Evolutionary conservation across 2,797 vertebrate genomes (phyloP).

Genomic region (Odontamblyopus lacepedii): DNA sequence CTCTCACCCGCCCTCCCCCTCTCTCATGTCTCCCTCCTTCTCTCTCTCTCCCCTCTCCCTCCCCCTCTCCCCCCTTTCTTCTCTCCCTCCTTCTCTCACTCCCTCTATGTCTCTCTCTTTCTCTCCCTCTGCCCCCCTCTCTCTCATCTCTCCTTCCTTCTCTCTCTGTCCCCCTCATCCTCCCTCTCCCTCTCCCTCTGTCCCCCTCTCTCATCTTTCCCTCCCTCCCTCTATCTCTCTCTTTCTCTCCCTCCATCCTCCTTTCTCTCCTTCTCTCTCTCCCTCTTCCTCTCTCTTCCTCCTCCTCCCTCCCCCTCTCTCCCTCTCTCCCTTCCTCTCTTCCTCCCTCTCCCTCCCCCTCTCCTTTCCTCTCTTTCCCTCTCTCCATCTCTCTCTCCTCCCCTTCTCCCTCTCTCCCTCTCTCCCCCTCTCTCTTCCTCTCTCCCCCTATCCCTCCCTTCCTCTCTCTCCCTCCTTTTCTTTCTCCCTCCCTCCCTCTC

Average conservation of each 20-base stretch:
- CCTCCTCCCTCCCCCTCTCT: constrained; percentile 43
- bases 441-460: too few species aligned
- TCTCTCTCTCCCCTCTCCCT: constrained; percentile 45
- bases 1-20: constrained; percentile 46
- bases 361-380: too few species aligned
- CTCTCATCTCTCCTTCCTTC: constrained; percentile 47
- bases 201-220: constrained; percentile 43
- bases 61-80: constrained; percentile 40
- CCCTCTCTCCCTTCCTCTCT: constrained; percentile 44
- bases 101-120: constrained; percentile 43
- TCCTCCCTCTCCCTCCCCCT: too few species aligned
- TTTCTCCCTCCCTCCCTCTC: constrained; percentile 24
- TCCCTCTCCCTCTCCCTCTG: constrained; percentile 46
- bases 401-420: too few species aligned
- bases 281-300: too few species aligned
- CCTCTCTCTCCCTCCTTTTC: too few species aligned
- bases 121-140: constrained; percentile 46
- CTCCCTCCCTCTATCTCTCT: constrained; percentile 36
- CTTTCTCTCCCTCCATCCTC: constrained; percentile 42
- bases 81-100: constrained; percentile 43
- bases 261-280: constrained; percentile 43
- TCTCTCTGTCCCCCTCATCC: constrained; percentile 36
- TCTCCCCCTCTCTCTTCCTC: too few species aligned
- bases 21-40: constrained; percentile 34
- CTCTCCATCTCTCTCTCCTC: too few species aligned